Percentiles rank a stretch among this genome's conserved stretches.
Evolutionary conservation across 1,140 invertebrate species (phyloP).

Genomic region (Choristoneura fumiferana): DNA sequence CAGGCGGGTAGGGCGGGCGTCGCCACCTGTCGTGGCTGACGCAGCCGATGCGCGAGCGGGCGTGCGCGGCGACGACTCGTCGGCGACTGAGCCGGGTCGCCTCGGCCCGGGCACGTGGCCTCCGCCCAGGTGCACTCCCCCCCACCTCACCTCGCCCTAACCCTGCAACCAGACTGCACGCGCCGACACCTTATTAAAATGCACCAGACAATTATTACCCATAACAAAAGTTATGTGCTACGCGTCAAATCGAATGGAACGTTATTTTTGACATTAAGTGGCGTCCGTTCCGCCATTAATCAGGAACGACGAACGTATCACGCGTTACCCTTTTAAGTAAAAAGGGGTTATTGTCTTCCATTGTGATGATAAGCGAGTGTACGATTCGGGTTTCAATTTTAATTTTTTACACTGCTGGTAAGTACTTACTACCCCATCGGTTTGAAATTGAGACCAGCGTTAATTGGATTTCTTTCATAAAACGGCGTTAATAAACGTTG

Average conservation of each 20-base stretch:
- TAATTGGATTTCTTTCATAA: slow-evolving; percentile 17
- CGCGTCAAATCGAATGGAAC: not conserved
- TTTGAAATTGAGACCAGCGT: not conserved
- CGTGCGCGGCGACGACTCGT: slow-evolving; percentile 40
- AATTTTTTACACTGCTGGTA: not conserved
- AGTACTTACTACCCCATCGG: not conserved
- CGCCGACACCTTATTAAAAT: slow-evolving; percentile 22
- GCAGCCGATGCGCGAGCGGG: slow-evolving; percentile 22
- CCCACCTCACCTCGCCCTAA: slow-evolving; percentile 20
- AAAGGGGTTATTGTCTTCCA: no score
- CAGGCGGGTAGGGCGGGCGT: slow-evolving; percentile 42
- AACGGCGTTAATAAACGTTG: slow-evolving; percentile 8
- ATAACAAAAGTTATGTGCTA: not conserved
- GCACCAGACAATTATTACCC: slow-evolving; percentile 12
- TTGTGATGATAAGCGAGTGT: no score
- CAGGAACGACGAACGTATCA: not conserved
- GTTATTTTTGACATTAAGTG: slow-evolving; percentile 8
- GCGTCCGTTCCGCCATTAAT: not conserved
- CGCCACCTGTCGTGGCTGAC: slow-evolving; percentile 62
- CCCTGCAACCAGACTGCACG: slow-evolving; percentile 42
- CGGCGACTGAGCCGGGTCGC: slow-evolving; percentile 49
- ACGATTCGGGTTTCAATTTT: no score
- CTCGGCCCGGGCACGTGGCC: slow-evolving; percentile 60
- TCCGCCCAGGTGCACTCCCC: slow-evolving; percentile 48
- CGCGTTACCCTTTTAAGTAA: not conserved